phyloP scores from a whole-genome alignment of 2,113 vertebrate species.

The Sturnira hondurensis region DNA sequence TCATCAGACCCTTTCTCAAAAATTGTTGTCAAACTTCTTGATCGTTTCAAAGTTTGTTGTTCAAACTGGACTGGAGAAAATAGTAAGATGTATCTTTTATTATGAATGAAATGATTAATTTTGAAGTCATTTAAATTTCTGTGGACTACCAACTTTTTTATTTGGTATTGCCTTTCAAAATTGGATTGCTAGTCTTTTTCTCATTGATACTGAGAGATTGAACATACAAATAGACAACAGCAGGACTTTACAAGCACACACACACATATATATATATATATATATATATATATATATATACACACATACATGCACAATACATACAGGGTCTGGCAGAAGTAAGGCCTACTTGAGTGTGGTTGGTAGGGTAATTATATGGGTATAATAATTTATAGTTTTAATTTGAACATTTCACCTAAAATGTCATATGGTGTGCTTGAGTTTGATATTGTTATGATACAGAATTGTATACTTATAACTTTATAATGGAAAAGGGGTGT shows the following conservation, averaged over 20 bases:
- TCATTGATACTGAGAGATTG: not conserved
- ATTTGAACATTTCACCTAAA: too few relatives aligned
- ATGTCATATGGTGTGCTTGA: too few relatives aligned
- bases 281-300: too few relatives aligned
- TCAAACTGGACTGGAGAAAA: not conserved
- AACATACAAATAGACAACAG: not conserved
- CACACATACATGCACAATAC: too few relatives aligned
- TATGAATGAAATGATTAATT: not conserved
- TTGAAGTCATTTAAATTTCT: not conserved
- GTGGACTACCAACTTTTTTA: not conserved
- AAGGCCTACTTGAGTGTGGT: too few relatives aligned
- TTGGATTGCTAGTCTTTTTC: not conserved
- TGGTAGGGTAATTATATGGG: too few relatives aligned
- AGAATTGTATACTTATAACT: too few relatives aligned
- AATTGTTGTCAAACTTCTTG: not conserved
- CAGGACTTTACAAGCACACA: not conserved
- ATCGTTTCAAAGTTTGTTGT: not conserved
- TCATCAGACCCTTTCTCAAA: not conserved
- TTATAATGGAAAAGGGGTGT: too few relatives aligned
- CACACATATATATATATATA: too few relatives aligned
- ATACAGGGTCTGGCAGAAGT: too few relatives aligned
- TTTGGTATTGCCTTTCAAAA: not conserved
- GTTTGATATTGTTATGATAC: too few relatives aligned
- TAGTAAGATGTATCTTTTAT: not conserved
- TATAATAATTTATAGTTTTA: too few relatives aligned